Percentiles rank a stretch among this genome's conserved stretches.
Evolutionary conservation across 2,797 vertebrate genomes (phyloP).

Genomic region (Morelia viridis): DNA sequence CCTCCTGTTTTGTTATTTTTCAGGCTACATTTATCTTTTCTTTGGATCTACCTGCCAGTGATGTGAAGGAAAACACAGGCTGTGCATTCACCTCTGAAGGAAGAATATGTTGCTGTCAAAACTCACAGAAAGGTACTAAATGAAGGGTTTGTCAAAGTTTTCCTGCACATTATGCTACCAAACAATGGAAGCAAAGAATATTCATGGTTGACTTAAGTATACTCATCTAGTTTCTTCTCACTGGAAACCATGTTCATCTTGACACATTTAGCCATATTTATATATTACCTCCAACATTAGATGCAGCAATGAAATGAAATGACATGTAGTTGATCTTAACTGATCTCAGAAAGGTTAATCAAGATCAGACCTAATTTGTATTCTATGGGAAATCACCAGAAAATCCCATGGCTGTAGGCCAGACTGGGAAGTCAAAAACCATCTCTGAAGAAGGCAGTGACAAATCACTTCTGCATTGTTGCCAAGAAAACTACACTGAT

Average conservation of each 20-base stretch:
- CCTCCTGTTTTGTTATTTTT: constrained; percentile 58
- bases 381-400: not conserved
- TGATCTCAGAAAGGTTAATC: not conserved
- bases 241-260: not conserved
- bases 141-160: constrained; percentile 47
- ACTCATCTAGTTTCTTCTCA: constrained; percentile 3
- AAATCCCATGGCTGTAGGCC: not conserved
- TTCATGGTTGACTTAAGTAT: constrained; percentile 40
- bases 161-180: constrained; percentile 8
- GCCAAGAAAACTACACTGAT: not conserved
- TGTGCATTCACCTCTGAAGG: constrained; percentile 48
- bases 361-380: not conserved
- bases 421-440: not conserved
- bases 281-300: not conserved
- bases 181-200: constrained; percentile 13
- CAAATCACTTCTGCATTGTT: not conserved
- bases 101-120: constrained; percentile 51
- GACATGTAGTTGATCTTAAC: not conserved
- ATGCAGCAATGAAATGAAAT: not conserved
- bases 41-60: constrained; percentile 29
- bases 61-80: constrained; percentile 45
- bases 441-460: not conserved
- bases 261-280: not conserved
- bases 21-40: constrained; percentile 55
- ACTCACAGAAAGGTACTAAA: constrained; percentile 15